Conservation (phyloP, 2,888 invertebrate species). For the Pristionchus entomophagus region DNA sequence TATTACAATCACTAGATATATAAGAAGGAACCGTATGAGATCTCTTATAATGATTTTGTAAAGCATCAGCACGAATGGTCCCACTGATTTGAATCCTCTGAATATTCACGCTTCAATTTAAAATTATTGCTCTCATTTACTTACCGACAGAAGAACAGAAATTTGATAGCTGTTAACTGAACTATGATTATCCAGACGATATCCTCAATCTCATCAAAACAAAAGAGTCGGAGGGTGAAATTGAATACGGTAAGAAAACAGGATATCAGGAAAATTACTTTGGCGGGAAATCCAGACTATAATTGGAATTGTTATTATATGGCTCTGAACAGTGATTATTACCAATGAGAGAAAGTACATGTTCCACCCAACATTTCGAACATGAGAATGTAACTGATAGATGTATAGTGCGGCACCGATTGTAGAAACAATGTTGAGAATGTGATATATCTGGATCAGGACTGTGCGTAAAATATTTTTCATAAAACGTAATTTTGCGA, state of each 20-base stretch:
- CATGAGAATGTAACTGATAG: constrained; percentile 67
- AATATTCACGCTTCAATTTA: not conserved
- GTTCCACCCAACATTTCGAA: constrained; percentile 88
- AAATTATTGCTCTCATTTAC: not conserved
- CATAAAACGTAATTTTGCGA: too few species aligned
- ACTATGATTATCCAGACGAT: constrained; percentile 93
- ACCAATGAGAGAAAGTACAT: constrained; percentile 97
- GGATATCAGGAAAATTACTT: constrained; percentile 94
- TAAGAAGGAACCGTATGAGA: constrained; percentile 93
- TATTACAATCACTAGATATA: constrained; percentile 96
- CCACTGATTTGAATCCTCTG: constrained; percentile 97
- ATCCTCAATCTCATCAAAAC: constrained; percentile 90
- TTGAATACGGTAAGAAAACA: constrained; percentile 90
- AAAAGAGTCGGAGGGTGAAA: constrained; percentile 88
- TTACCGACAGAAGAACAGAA: constrained; percentile 95
- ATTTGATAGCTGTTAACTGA: constrained; percentile 95
- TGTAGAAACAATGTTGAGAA: constrained; percentile 85
- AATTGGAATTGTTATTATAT: not conserved
- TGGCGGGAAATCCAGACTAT: constrained; percentile 88
- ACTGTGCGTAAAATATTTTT: too few species aligned
- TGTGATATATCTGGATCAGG: constrained; percentile 66
- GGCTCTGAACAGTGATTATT: constrained; percentile 67
- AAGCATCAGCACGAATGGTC: constrained; percentile 99
- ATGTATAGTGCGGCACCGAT: constrained; percentile 84
- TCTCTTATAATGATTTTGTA: constrained; percentile 98